phyloP scores from a whole-genome alignment of 2,113 vertebrate species.

The Campylomormyrus numenius region DNA sequence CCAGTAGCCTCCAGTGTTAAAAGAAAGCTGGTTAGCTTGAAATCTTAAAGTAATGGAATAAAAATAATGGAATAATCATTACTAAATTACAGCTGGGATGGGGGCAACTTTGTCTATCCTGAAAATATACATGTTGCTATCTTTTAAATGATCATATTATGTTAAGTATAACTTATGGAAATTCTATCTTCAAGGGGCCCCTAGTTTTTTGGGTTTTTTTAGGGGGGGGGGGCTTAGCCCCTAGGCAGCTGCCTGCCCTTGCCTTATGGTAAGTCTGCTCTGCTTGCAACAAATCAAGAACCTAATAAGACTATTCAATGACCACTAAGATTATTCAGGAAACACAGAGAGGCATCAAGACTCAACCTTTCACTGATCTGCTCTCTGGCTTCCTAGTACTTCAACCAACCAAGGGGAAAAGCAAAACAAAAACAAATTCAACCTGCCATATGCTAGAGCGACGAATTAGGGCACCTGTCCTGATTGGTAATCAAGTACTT shows the following conservation, averaged over 20 bases:
- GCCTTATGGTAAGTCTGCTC: background rate
- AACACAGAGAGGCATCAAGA: background rate
- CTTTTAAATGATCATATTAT: background rate
- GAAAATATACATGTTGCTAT: background rate
- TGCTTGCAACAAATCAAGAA: background rate
- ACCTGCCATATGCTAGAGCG: background rate
- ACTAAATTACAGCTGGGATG: background rate
- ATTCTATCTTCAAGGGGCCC: background rate
- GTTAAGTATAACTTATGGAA: background rate
- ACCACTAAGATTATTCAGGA: background rate
- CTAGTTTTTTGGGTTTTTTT: background rate
- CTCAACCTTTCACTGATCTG: background rate
- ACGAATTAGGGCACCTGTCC: background rate
- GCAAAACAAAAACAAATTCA: background rate
- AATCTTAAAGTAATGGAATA: background rate
- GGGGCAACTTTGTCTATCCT: background rate
- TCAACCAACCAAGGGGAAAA: background rate
- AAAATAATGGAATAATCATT: background rate
- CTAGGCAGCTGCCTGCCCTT: too few relatives aligned
- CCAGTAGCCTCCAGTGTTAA: background rate
- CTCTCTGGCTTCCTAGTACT: background rate
- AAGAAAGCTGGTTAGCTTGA: background rate
- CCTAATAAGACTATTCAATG: background rate
- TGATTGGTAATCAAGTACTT: background rate
- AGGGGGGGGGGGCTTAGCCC: too few relatives aligned